Conservation (phyloP, 2,113 vertebrate genomes). For the Tachycineta bicolor region DNA sequence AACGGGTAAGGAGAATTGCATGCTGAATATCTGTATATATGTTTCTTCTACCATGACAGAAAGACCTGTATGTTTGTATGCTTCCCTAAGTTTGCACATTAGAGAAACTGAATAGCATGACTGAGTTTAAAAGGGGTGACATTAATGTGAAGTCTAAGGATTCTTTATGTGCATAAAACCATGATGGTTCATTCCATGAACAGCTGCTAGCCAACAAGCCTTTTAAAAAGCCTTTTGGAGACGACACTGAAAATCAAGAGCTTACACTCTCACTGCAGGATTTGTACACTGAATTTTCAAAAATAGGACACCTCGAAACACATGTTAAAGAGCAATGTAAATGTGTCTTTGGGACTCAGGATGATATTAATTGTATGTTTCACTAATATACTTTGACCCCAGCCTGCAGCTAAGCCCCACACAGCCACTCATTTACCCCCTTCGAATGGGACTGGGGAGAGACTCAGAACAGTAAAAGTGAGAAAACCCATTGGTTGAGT, state of each 20-base stretch:
- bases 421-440: fast-evolving
- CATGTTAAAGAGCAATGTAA: not conserved
- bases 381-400: not conserved
- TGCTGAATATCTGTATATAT: not conserved
- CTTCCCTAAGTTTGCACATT: not conserved
- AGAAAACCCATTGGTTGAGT: not conserved
- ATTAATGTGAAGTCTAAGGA: conserved; percentile 24
- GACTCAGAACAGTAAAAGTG: not conserved
- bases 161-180: conserved; percentile 52
- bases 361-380: not conserved
- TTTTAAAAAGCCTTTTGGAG: conserved; percentile 32
- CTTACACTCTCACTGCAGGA: not conserved
- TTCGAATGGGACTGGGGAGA: fast-evolving
- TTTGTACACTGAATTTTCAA: not conserved
- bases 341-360: not conserved
- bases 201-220: conserved; percentile 28
- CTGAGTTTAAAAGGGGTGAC: conserved; percentile 24
- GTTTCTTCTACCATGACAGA: not conserved
- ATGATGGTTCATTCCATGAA: conserved; percentile 6
- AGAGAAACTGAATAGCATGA: conserved; percentile 23
- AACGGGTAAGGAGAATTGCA: not conserved
- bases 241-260: not conserved
- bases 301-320: not conserved
- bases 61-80: not conserved
- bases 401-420: not conserved